These are phyloP conservation scores for Cydia fagiglandana DNA, from an alignment of 1,140 invertebrate genomes.

Conservation along the genomic window DNA sequence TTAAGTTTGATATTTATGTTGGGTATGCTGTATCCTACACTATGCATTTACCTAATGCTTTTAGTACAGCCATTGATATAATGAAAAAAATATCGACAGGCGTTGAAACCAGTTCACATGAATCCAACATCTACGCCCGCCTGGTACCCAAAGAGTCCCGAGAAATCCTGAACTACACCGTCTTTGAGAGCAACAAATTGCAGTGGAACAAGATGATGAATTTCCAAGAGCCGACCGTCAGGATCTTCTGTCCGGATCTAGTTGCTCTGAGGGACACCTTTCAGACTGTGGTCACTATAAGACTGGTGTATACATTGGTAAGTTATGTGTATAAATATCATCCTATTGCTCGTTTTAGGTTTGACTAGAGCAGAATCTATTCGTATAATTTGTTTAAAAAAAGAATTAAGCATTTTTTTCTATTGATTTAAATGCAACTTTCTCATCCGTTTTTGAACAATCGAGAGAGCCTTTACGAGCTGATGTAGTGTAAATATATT, in stretches of 20 bases:
- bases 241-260: conserved; percentile 76
- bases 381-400: too few relatives aligned
- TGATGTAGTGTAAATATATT: too few relatives aligned
- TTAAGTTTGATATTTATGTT: too few relatives aligned
- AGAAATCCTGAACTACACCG: conserved; percentile 61
- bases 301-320: conserved; percentile 76
- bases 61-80: neutral
- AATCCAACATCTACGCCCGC: conserved; percentile 57
- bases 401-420: too few relatives aligned
- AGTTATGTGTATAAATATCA: conserved; percentile 36
- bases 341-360: neutral
- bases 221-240: conserved; percentile 73
- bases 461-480: too few relatives aligned
- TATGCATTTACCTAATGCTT: too few relatives aligned
- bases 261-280: conserved; percentile 76
- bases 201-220: conserved; percentile 77
- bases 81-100: conserved; percentile 39
- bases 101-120: conserved; percentile 45
- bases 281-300: conserved; percentile 68
- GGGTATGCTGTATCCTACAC: too few relatives aligned
- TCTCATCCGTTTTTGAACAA: too few relatives aligned
- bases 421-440: too few relatives aligned
- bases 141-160: conserved; percentile 55
- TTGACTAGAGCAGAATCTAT: too few relatives aligned
- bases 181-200: conserved; percentile 72